Evolutionary conservation across 2,888 invertebrate species (phyloP).

Genomic region (Trissonchulus latispiculum): DNA sequence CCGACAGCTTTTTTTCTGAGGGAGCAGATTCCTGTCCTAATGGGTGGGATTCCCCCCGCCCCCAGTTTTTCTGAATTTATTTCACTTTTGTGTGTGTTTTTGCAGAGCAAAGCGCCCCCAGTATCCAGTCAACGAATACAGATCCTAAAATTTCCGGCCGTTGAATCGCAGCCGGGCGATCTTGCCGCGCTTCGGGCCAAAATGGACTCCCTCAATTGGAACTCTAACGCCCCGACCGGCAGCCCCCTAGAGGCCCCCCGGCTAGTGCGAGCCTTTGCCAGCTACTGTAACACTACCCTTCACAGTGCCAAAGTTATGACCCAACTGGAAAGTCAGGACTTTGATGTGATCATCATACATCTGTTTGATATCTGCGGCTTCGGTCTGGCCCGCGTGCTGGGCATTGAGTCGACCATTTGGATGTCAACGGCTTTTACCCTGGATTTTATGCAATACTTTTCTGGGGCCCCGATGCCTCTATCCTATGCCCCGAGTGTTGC

Average conservation of each 20-base stretch:
- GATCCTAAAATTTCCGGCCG: neutral
- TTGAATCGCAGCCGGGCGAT: neutral
- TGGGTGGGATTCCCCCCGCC: no score
- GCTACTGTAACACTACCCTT: neutral
- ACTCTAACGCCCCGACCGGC: neutral
- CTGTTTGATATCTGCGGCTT: conserved; percentile 19
- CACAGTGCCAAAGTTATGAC: conserved; percentile 10
- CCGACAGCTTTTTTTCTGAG: no score
- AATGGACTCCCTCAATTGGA: neutral
- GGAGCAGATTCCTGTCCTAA: no score
- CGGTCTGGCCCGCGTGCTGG: conserved; percentile 16
- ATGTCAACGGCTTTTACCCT: conserved; percentile 21
- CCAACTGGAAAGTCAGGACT: neutral
- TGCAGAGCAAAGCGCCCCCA: no score
- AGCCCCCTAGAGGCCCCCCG: neutral
- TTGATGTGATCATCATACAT: conserved; percentile 22
- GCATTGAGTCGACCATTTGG: conserved; percentile 9
- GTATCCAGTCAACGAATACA: no score
- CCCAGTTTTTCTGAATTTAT: no score
- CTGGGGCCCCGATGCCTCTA: conserved; percentile 11
- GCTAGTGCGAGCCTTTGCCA: neutral
- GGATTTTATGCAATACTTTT: conserved; percentile 19
- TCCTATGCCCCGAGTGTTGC: conserved; percentile 14
- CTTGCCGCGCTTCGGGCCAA: neutral
- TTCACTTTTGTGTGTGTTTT: no score